Base-by-base conservation (phyloP, 2,888 invertebrate genomes). In the Noctua pronuba region DNA sequence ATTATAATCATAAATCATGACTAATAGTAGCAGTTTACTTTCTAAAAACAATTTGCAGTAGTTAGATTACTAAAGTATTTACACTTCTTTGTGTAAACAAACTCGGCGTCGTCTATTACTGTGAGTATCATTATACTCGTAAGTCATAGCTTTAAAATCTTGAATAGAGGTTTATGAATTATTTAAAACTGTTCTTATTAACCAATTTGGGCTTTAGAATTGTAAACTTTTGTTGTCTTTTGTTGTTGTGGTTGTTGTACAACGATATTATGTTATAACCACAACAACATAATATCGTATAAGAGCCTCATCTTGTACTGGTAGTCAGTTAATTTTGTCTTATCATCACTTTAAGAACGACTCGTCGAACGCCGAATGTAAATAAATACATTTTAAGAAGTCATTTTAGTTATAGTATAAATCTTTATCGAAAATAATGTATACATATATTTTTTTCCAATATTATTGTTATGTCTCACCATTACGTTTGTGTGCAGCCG, bases 401-500 rank as follows among this genome's bases (percentile, higher is more conserved):
- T 21, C 0, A 31, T 31, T 60, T 31, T 31, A 31, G 7, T 16
- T 58, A 28, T 0, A 58, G 1, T 13, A 11, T n/a, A 52, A 28
- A 58, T 28, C 55, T 58, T 58, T 58, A 16, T 58, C 28, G 58
- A 58, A 58, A 16, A 58, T 58, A 28, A 28, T 55, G 52, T n/a
- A n/a, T n/a, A n/a, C n/a, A n/a, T n/a, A n/a, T n/a, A n/a, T n/a
- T n/a, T n/a, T n/a, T n/a, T n/a, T n/a, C n/a, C n/a, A n/a, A n/a
- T n/a, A n/a, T n/a, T n/a, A n/a, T n/a, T n/a, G n/a, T n/a, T n/a
- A n/a, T n/a, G 16, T 41, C 10, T 80, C 2, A 75, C n/a, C 0
- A n/a, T n/a, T 31, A 31, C 1, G 10, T 65, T 38, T 64, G 21
- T 82, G 16, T 90, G 38, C 90, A 97, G 97, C 91, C 96, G 97